Conservation (phyloP, 2,888 invertebrate species). For the Hypercompe scribonia region DNA sequence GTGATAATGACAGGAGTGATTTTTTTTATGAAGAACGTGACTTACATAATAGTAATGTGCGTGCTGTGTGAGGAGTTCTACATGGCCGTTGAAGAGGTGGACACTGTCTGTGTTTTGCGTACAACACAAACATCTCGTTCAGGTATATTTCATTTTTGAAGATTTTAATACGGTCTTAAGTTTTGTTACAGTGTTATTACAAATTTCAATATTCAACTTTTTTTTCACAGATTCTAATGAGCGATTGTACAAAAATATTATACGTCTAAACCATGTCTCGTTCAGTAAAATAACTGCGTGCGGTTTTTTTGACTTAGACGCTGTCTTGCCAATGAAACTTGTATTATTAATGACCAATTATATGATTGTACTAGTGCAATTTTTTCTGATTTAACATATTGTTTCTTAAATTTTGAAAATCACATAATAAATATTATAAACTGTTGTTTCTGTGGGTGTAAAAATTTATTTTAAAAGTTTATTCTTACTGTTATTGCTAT, state of each 20-base stretch:
- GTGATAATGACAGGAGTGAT: background rate
- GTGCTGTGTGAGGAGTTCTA: background rate
- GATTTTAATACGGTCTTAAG: background rate
- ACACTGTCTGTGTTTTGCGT: background rate
- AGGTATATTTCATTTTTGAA: background rate
- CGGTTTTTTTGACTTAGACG: background rate
- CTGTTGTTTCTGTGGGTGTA: no score
- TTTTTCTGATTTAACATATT: background rate
- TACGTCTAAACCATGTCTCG: background rate
- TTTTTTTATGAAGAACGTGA: background rate
- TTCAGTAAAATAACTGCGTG: background rate
- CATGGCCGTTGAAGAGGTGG: background rate
- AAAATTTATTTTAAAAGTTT: no score
- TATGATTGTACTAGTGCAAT: background rate
- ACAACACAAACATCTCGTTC: background rate
- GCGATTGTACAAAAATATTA: background rate
- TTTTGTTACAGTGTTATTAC: background rate
- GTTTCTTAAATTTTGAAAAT: background rate
- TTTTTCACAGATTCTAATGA: background rate
- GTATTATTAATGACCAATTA: background rate
- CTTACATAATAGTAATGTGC: background rate
- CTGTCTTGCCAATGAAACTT: background rate
- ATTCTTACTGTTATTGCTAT: no score
- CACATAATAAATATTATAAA: background rate
- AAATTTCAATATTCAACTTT: background rate